A percentile compares a stretch with the other conserved stretches of the same genome.
These are phyloP conservation scores for Arctia plantaginis DNA, from an alignment of 2,888 invertebrate species.

Conservation along the genomic window DNA sequence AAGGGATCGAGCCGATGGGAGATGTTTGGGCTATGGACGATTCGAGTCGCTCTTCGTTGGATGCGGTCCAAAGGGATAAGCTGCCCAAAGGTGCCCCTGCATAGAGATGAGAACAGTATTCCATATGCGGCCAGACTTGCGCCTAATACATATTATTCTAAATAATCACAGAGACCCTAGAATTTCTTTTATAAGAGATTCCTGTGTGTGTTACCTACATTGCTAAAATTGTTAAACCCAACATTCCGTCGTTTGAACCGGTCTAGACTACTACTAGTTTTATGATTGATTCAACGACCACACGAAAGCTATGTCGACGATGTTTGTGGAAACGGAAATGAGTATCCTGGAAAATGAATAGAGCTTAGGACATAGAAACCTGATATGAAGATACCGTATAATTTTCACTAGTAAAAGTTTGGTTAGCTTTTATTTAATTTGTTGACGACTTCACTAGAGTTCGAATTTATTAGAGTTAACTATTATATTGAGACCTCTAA, in stretches of 20 bases:
- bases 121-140: too few relatives aligned
- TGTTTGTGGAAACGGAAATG: conserved; percentile 68
- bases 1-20: too few relatives aligned
- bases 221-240: conserved; percentile 50
- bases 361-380: conserved; percentile 2
- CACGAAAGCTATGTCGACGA: conserved; percentile 58
- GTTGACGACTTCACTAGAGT: not conserved
- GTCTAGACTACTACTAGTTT: conserved; percentile 47
- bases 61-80: too few relatives aligned
- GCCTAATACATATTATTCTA: not conserved
- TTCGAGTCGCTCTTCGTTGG: too few relatives aligned
- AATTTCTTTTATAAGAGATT: conserved; percentile 38
- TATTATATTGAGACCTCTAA: not conserved
- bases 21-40: too few relatives aligned
- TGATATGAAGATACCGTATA: not conserved
- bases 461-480: not conserved
- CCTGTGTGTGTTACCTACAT: conserved; percentile 35
- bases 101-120: too few relatives aligned
- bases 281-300: conserved; percentile 41
- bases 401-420: not conserved
- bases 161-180: not conserved
- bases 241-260: conserved; percentile 46
- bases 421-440: not conserved
- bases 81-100: too few relatives aligned
- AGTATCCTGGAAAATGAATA: conserved; percentile 64